A percentile compares a stretch with the other conserved stretches of the same genome.
These are phyloP conservation scores for Drosophila longiperda DNA, from an alignment of 2,888 invertebrate genomes.

Conservation along the genomic window DNA sequence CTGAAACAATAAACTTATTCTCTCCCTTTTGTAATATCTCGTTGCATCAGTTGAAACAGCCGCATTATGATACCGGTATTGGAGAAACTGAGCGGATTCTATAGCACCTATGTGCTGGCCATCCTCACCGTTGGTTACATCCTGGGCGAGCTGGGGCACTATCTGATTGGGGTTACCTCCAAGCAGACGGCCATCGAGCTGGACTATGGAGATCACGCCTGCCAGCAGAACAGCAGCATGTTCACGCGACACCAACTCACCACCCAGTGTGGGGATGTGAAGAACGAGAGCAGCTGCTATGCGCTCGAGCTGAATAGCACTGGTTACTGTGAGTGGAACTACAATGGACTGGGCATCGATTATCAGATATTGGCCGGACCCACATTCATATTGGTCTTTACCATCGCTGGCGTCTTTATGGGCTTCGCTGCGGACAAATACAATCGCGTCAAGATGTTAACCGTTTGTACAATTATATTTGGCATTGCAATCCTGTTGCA, in stretches of 20 bases:
- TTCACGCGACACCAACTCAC: slow-evolving; percentile 86
- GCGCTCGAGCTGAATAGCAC: slow-evolving; percentile 89
- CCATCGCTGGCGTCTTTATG: slow-evolving; percentile 93
- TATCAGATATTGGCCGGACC: slow-evolving; percentile 97
- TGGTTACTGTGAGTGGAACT: slow-evolving; percentile 95
- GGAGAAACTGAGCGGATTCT: slow-evolving; percentile 88
- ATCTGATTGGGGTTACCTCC: slow-evolving; percentile 94
- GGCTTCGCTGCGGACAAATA: slow-evolving; percentile 93
- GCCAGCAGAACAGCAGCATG: slow-evolving; percentile 90
- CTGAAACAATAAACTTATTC: background rate
- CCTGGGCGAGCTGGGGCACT: slow-evolving; percentile 94
- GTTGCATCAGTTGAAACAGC: slow-evolving; percentile 2
- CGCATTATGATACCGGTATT: slow-evolving; percentile 79
- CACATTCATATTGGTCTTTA: slow-evolving; percentile 96
- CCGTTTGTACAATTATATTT: slow-evolving; percentile 92
- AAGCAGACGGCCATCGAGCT: slow-evolving; percentile 94
- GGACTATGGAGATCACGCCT: slow-evolving; percentile 94
- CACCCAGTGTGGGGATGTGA: slow-evolving; percentile 86
- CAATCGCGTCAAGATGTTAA: slow-evolving; percentile 90
- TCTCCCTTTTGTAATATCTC: background rate
- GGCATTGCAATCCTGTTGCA: slow-evolving; percentile 93
- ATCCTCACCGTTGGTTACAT: slow-evolving; percentile 93
- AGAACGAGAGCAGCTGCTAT: slow-evolving; percentile 88
- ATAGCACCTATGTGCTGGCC: slow-evolving; percentile 92
- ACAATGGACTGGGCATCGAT: slow-evolving; percentile 95